phyloP scores from a whole-genome alignment of 2,797 vertebrate genomes.

The Chlorospingus flavigularis region DNA sequence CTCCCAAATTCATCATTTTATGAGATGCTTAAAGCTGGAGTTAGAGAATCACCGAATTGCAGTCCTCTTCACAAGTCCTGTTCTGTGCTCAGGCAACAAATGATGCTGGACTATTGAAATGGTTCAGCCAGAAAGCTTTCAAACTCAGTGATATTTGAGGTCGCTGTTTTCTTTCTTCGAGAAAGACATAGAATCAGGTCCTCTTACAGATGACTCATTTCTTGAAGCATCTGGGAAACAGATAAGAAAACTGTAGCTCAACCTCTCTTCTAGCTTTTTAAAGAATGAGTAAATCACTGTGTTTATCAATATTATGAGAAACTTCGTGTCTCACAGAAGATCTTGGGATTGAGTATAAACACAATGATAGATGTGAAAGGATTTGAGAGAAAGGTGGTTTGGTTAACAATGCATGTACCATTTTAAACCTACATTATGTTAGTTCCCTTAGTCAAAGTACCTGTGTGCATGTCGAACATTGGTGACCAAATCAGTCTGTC shows the following conservation, averaged over 20 bases:
- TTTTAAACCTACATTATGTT: not conserved
- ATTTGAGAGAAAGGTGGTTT: not conserved
- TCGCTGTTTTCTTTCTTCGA: not conserved
- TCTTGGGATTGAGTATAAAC: not conserved
- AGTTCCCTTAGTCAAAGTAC: not conserved
- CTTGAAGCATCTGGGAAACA: not conserved
- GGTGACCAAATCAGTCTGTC: not conserved
- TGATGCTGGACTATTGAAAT: not conserved
- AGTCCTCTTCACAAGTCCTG: not conserved
- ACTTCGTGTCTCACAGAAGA: not conserved
- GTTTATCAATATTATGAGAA: not conserved
- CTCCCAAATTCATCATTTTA: not conserved
- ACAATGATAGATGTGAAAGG: not conserved
- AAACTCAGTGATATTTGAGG: not conserved
- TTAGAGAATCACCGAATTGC: not conserved
- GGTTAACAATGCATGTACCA: not conserved
- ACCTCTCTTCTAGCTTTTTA: not conserved
- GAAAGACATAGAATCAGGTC: not conserved
- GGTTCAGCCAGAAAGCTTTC: not conserved
- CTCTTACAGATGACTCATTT: not conserved
- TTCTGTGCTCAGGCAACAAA: not conserved
- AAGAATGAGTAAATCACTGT: not conserved
- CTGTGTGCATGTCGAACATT: not conserved
- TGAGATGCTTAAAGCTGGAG: not conserved
- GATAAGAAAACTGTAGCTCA: not conserved